Evolutionary conservation across 2,113 vertebrate genomes (phyloP), one percentile per base, ranked within the genome.

Genomic region (Excalfactoria chinensis): DNA sequence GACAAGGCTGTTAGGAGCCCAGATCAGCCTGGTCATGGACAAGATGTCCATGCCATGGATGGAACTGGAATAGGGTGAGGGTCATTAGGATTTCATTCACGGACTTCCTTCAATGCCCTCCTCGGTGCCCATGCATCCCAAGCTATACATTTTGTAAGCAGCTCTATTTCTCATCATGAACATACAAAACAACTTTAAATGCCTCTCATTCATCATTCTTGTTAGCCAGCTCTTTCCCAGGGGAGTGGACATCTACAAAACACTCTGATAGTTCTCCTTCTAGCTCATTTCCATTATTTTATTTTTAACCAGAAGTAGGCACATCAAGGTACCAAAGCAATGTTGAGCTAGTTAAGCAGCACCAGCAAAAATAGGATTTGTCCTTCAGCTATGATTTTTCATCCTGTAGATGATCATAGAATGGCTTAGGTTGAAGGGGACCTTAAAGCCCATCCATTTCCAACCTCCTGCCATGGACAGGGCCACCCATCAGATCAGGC

Each of bases 151-250:
- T 66, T 75, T 20, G 41, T 77, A 67, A 51, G 62, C 28, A 32
- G 34, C 66, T 86, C 25, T 81, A 60, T 58, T 88, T 88, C 58
- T 88, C 25, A 49, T 49, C 1, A 7, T 44, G 76, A 88, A 68
- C 1, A 3, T 46, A 77, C 0, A 1, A 81, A 51, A 7, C 51
- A 69, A 43, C 15, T 74, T 49, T 78, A 88, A 68, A 71, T 68
- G 12, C 71, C 35, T 60, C 37, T 89, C 81, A 66, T 96, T 92
- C 81, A 62, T 84, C 89, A 95, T 43, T 51, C 62, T 74, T 53
- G 19, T 86, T 95, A 92, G 66, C 30, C 86, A 78, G 56, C 32
- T 86, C 68, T 51, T 84, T 58, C 59, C 67, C 66, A 78, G 58
- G 48, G 75, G 40, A 82, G 20, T 0, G 1, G 20, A 44, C 76